These are phyloP conservation scores for Philonicus albiceps DNA, from an alignment of 2,888 invertebrate species.

Conservation along the genomic window DNA sequence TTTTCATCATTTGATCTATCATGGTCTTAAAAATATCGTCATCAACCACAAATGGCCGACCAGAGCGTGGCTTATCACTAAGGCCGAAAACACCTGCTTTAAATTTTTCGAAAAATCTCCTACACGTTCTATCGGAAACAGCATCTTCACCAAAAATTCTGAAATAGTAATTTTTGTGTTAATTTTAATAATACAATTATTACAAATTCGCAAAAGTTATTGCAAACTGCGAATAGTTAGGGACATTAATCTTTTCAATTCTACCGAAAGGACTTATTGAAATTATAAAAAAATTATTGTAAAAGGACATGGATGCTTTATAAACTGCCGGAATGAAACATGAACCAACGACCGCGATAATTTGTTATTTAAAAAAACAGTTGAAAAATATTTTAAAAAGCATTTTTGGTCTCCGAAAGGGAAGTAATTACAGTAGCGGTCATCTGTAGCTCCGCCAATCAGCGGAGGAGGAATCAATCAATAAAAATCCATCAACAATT, in stretches of 20 bases:
- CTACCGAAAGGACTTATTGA: not conserved
- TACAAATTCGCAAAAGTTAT: too few species aligned
- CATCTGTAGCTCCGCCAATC: not conserved
- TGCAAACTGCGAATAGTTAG: too few species aligned
- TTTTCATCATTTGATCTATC: too few species aligned
- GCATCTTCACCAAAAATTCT: too few species aligned
- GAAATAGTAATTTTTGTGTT: too few species aligned
- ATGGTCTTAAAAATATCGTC: too few species aligned
- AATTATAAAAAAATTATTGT: not conserved
- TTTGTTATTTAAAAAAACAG: not conserved
- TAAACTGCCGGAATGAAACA: not conserved
- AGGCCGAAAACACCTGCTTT: too few species aligned
- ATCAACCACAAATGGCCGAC: too few species aligned
- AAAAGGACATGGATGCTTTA: not conserved
- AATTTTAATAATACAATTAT: too few species aligned
- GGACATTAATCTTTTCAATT: not conserved
- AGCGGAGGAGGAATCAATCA: not conserved
- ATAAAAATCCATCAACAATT: not conserved
- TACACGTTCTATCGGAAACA: too few species aligned
- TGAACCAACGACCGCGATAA: not conserved
- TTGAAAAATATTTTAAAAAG: not conserved
- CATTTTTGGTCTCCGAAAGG: not conserved
- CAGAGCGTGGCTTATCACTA: too few species aligned
- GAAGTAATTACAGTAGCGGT: not conserved
- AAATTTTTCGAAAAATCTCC: too few species aligned